Evolutionary conservation across 1,140 invertebrate genomes (phyloP), one percentile per base, ranked within the genome.

Genomic region (Euura lappo): DNA sequence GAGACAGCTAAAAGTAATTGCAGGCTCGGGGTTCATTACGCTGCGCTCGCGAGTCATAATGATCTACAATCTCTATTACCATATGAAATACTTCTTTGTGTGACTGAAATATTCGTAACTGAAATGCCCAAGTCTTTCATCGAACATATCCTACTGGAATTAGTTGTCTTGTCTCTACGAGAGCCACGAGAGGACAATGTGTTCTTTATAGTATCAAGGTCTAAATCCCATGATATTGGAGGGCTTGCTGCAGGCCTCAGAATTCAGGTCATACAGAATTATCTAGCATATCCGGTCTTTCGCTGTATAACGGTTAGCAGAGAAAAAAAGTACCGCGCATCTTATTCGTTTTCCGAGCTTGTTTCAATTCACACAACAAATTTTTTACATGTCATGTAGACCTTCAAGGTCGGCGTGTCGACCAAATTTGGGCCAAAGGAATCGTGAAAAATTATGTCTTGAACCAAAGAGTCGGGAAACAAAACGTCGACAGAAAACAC

Each of bases 81-180:
- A 60, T 60, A 60, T 60, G 51, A 60, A 60, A 60, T 60, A 60
- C 51, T 60, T 6, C 51, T 60, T n/a, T 60, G 10, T 60, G 51
- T 60, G 51, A 60, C 51, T 60, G 6, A 28, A 28, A 28, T 28
- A 28, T 28, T 60, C 6, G 51, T n/a, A 1, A 60, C 13, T 60
- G 51, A 60, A 60, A 2, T 5, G 51, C 4, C 10, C 6, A 60
- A 11, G 51, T 60, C 10, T 6, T 60, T 4, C 3, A 60, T 60
- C 51, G 51, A 60, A 60, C 13, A 60, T 4, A 60, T 3, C 51
- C 6, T 3, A 60, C 51, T 60, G 5, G 13, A 60, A 60, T 60
- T 60, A n/a, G 3, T 60, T 60, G 8, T 60, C 10, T 60, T 4
- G 13, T 60, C 51, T n/a, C 8, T 8, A 60, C 10, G 10, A 0